These are phyloP conservation scores for Lampropteryx suffumata DNA, from an alignment of 2,888 invertebrate species.

Conservation along the genomic window DNA sequence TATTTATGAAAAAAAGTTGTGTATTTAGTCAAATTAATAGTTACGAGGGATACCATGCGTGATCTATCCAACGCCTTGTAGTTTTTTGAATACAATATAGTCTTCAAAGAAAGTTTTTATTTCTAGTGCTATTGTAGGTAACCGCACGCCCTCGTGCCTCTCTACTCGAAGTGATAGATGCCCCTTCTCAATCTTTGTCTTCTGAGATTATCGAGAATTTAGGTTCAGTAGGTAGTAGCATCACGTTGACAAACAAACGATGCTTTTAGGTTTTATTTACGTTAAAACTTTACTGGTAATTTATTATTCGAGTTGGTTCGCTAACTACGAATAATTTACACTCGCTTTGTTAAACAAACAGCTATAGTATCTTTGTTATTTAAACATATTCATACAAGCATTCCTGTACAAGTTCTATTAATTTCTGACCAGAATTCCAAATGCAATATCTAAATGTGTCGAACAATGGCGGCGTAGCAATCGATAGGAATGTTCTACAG, in stretches of 20 bases:
- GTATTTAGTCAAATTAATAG: too few species aligned
- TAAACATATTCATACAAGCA: neutral
- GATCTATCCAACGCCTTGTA: too few species aligned
- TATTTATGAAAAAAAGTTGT: too few species aligned
- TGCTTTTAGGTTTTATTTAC: slow-evolving; percentile 18
- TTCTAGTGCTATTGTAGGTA: too few species aligned
- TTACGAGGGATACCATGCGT: too few species aligned
- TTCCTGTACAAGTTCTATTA: neutral
- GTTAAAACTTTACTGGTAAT: slow-evolving; percentile 28
- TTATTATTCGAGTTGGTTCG: neutral
- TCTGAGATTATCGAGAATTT: slow-evolving; percentile 61
- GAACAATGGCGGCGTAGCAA: slow-evolving; percentile 28
- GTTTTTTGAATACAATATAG: too few species aligned
- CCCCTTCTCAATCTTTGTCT: slow-evolving; percentile 64
- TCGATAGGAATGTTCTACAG: slow-evolving; percentile 30
- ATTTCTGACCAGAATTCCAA: slow-evolving; percentile 13
- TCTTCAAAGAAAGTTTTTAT: too few species aligned
- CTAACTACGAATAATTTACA: neutral
- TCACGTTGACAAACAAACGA: slow-evolving; percentile 23
- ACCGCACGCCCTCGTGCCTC: too few species aligned
- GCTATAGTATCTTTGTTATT: neutral
- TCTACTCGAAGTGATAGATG: slow-evolving; percentile 55
- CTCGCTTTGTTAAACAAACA: neutral
- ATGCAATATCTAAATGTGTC: slow-evolving; percentile 3
- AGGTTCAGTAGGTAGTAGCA: slow-evolving; percentile 36